Evolutionary conservation across 1,140 invertebrate genomes (phyloP).

Genomic region (Triops cancriformis): DNA sequence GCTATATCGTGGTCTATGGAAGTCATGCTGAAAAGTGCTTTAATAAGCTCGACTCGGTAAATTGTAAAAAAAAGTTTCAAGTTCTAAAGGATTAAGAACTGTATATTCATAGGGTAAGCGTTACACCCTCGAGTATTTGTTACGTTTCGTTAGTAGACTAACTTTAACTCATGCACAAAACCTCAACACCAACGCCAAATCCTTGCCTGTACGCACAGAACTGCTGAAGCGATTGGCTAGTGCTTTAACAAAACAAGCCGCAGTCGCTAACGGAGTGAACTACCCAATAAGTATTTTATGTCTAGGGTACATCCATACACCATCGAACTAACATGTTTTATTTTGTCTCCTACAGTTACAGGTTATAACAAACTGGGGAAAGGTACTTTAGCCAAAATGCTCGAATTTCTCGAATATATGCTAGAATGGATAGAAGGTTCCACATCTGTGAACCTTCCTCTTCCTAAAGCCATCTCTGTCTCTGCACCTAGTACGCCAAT

Average conservation of each 20-base stretch:
- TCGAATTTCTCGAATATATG: slow-evolving; percentile 41
- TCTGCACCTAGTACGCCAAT: not conserved
- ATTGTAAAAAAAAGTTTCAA: slow-evolving; percentile 19
- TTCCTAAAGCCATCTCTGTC: not conserved
- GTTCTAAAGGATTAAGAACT: slow-evolving; percentile 5
- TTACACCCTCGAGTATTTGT: slow-evolving; percentile 61
- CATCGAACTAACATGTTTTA: slow-evolving; percentile 7
- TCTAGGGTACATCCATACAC: slow-evolving; percentile 6
- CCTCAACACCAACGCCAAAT: slow-evolving; percentile 30
- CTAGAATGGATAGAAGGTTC: slow-evolving; percentile 32
- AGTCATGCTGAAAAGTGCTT: slow-evolving; percentile 46
- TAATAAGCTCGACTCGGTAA: slow-evolving; percentile 52
- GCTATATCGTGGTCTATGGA: slow-evolving; percentile 51
- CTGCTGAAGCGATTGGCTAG: slow-evolving; percentile 53
- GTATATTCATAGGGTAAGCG: slow-evolving; percentile 46
- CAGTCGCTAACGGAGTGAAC: slow-evolving; percentile 46
- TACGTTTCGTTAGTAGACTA: slow-evolving; percentile 57
- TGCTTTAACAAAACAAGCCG: slow-evolving; percentile 54
- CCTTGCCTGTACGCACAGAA: slow-evolving; percentile 40
- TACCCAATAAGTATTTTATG: slow-evolving; percentile 43
- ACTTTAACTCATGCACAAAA: slow-evolving; percentile 48
- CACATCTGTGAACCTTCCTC: not conserved
- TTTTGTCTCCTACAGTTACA: slow-evolving; percentile 37
- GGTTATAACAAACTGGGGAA: slow-evolving; percentile 44
- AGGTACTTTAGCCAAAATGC: slow-evolving; percentile 44